Base-by-base conservation (phyloP, 2,113 vertebrate species). In the Alectura lathami region DNA sequence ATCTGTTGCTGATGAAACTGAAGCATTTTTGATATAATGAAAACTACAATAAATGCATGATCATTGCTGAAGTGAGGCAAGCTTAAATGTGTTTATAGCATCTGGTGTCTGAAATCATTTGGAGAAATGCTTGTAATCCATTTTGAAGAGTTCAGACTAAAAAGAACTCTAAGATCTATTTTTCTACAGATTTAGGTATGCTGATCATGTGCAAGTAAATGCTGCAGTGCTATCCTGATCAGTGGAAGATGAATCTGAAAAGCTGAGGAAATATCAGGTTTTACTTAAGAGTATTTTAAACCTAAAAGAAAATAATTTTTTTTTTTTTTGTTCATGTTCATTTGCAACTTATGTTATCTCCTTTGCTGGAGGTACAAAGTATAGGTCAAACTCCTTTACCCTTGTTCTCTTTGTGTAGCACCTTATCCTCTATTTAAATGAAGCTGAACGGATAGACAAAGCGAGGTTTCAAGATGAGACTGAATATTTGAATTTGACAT, bases 1-100 rank as follows among this genome's bases (percentile, higher is more conserved):
- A 96, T 96, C 79, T 95, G 66, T 92, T 96, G 70, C 48, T 96
- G 89, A 94, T 97, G 88, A 97, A 96, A 60, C 85, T 88, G 50
- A 95, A 96, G 40, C 57, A 76, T 95, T 97, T 89, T 69, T 91
- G 56, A 82, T 91, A 45, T 82, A 83, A 87, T 66, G 48, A 68
- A 91, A 96, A 88, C 18, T 94, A 80, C 43, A 81, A 13, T 53
- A 82, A 80, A 83, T 93, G 42, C 69, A 74, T 29, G 88, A 81
- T 87, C 57, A 75, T 64, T 92, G 45, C 48, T 74, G 64, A 86
- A 60, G 54, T 91, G 88, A 96, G 84, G 78, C n/a, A 51, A 79
- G 51, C 95, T 91, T 94, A 76, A 93, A 42, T 81, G 60, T 40
- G 47, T 79, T 95, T 78, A 51, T 22, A 87, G 24, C 8, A 66